Evolutionary conservation across 2,113 vertebrate species (phyloP).

Genomic region (Casuarius casuarius): DNA sequence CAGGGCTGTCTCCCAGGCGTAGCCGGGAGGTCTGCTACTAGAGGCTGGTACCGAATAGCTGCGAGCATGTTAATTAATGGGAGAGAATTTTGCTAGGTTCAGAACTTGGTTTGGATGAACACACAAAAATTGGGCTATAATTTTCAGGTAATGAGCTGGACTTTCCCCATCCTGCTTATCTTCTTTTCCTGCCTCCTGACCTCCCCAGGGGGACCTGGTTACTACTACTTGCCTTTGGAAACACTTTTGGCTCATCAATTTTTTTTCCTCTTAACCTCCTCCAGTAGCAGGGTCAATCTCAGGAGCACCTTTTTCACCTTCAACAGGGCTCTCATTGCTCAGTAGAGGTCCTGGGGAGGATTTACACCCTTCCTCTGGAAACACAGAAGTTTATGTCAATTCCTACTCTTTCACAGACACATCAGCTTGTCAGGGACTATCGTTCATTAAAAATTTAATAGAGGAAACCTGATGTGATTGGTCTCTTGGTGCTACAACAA

Average conservation of each 20-base stretch:
- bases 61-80: not conserved
- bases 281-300: no score
- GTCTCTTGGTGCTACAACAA: conserved; percentile 7
- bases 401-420: not conserved
- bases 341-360: not conserved
- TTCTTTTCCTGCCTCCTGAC: not conserved
- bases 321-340: not conserved
- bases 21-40: not conserved
- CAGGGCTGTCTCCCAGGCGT: not conserved
- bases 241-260: not conserved
- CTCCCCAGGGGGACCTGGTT: not conserved
- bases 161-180: not conserved
- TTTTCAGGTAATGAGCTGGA: not conserved
- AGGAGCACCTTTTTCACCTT: not conserved
- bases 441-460: not conserved
- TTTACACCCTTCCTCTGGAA: conserved; percentile 9
- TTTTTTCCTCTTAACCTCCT: not conserved
- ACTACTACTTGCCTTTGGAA: not conserved
- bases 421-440: conserved; percentile 28
- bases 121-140: not conserved
- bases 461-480: conserved; percentile 23
- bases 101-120: not conserved
- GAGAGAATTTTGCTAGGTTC: not conserved
- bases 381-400: not conserved
- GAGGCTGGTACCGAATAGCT: not conserved